phyloP scores from a whole-genome alignment of 2,888 invertebrate genomes.

The Arrhopalites spinosus region DNA sequence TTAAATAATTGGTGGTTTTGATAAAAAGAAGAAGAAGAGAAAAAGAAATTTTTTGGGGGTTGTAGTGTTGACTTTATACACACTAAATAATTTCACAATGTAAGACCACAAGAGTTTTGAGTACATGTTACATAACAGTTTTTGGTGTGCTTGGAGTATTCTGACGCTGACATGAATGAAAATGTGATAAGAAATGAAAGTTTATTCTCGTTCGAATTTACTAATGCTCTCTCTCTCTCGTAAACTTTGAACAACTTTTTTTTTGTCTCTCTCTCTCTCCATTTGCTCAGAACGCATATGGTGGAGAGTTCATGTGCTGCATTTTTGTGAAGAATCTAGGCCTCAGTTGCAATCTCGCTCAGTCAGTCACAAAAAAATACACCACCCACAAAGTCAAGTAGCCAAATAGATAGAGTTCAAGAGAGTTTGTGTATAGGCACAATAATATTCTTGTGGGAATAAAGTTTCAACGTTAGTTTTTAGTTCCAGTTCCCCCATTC shows the following conservation, averaged over 20 bases:
- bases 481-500: background rate
- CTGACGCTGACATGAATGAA: constrained; percentile 36
- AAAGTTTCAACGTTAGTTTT: background rate
- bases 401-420: background rate
- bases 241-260: constrained; percentile 5
- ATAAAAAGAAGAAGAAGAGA: no score
- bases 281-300: background rate
- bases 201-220: constrained; percentile 27
- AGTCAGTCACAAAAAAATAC: no score
- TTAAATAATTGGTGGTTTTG: no score
- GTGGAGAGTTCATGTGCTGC: no score
- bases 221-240: background rate
- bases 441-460: background rate
- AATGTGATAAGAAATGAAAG: constrained; percentile 36
- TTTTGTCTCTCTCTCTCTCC: background rate
- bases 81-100: background rate
- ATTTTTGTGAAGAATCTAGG: no score
- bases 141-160: background rate
- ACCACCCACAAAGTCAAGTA: no score
- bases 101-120: no score
- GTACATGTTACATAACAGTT: background rate
- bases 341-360: no score
- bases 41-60: no score
- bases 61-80: no score
- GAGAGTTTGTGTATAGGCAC: background rate